Conservation (phyloP, 1,140 invertebrate species). For the Dermatophagoides farinae region DNA sequence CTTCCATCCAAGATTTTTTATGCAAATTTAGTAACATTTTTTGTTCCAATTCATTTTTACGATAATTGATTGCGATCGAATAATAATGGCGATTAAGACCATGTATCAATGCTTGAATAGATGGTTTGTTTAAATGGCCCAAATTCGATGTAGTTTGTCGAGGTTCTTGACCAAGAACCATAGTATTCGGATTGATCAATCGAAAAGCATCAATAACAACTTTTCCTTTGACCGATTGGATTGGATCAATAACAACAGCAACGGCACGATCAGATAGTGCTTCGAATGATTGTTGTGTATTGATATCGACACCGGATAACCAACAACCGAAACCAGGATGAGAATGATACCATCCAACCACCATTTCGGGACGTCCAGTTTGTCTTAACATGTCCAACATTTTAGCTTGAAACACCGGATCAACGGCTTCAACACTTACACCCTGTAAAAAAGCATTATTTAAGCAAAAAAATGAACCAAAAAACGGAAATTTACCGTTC, state of each 20-base stretch:
- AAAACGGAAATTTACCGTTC: constrained; percentile 39
- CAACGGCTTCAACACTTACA: constrained; percentile 96
- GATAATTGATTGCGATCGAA: constrained; percentile 97
- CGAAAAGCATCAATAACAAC: constrained; percentile 86
- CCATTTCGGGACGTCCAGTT: constrained; percentile 95
- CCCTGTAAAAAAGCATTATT: constrained; percentile 36
- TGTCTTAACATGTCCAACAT: constrained; percentile 99
- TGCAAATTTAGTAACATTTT: constrained; percentile 96
- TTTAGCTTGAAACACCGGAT: constrained; percentile 98
- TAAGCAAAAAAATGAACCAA: constrained; percentile 4
- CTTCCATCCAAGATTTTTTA: constrained; percentile 99
- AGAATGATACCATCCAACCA: constrained; percentile 98
- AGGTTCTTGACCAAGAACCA: constrained; percentile 95
- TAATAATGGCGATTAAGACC: constrained; percentile 98
- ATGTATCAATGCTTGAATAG: constrained; percentile 96
- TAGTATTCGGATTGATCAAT: constrained; percentile 96
- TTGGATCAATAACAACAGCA: constrained; percentile 97
- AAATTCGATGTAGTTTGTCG: constrained; percentile 96
- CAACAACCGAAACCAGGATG: constrained; percentile 99
- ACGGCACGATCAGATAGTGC: constrained; percentile 92
- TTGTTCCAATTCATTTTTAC: constrained; percentile 96
- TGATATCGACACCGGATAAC: constrained; percentile 97
- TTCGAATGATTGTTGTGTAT: constrained; percentile 98
- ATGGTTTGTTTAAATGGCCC: constrained; percentile 94
- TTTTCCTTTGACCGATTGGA: constrained; percentile 90